A percentile compares a stretch with the other conserved stretches of the same genome.
These are phyloP conservation scores for Ginglymostoma cirratum DNA, from an alignment of 2,113 vertebrate species.

Conservation along the genomic window DNA sequence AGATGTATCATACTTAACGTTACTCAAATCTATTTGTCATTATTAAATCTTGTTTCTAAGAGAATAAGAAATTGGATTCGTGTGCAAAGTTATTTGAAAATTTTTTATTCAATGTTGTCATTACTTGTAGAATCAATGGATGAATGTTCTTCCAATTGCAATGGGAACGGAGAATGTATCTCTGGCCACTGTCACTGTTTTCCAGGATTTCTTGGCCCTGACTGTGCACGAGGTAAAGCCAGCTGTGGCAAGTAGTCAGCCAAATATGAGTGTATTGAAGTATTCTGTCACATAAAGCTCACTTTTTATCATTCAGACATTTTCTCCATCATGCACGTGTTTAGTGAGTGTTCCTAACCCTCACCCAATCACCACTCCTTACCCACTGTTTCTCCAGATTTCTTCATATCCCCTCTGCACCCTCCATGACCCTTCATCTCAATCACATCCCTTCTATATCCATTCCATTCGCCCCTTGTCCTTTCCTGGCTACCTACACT, in stretches of 20 bases:
- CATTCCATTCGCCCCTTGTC: neutral
- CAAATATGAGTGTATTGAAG: neutral
- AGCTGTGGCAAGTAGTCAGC: neutral
- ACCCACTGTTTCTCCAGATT: too few relatives aligned
- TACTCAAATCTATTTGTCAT: neutral
- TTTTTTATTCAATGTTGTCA: neutral
- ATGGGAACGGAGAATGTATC: constrained; percentile 92
- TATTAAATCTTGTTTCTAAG: neutral
- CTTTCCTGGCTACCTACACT: too few relatives aligned
- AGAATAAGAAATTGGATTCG: neutral
- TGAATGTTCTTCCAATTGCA: constrained; percentile 89
- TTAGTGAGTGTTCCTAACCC: neutral
- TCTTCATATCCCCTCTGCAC: too few relatives aligned
- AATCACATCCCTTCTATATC: neutral
- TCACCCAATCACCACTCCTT: neutral
- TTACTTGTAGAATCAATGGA: constrained; percentile 78
- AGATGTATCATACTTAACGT: neutral
- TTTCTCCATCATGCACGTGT: neutral
- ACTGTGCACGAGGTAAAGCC: constrained; percentile 81
- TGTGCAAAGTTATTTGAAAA: neutral
- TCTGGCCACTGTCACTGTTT: constrained; percentile 95
- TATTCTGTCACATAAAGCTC: neutral
- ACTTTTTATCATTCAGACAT: neutral
- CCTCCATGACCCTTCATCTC: neutral
- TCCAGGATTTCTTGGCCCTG: constrained; percentile 85